Evolutionary conservation across 2,888 invertebrate genomes (phyloP).

Genomic region (Agrochola lota): DNA sequence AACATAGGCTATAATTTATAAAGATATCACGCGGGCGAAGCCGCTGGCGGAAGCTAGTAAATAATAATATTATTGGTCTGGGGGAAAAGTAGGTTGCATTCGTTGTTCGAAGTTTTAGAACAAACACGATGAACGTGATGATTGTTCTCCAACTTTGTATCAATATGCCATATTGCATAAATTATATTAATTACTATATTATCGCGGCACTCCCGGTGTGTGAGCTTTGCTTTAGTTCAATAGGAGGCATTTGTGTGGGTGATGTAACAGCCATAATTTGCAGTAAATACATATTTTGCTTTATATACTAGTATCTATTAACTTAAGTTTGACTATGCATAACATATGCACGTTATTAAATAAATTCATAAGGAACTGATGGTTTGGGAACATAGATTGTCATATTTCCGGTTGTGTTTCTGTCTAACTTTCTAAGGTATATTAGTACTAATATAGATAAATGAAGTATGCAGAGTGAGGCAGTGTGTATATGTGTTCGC

Average conservation of each 20-base stretch:
- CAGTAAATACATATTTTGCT: conserved; percentile 67
- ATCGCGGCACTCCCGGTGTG: conserved; percentile 63
- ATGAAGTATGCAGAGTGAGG: conserved; percentile 62
- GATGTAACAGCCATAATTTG: conserved; percentile 89
- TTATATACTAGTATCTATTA: conserved; percentile 55
- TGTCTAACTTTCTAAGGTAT: conserved; percentile 35
- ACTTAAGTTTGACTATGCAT: conserved; percentile 31
- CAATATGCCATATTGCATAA: conserved; percentile 29
- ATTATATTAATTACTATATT: conserved; percentile 17
- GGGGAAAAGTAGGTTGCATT: conserved; percentile 34
- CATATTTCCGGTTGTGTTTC: conserved; percentile 35
- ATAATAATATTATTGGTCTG: neutral
- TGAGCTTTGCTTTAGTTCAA: conserved; percentile 77
- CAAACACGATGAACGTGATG: conserved; percentile 25
- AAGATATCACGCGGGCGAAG: no score
- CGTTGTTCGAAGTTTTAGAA: conserved; percentile 32
- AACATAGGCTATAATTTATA: no score
- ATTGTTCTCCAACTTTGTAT: conserved; percentile 32
- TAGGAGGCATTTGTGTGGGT: conserved; percentile 80
- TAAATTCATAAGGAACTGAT: conserved; percentile 30
- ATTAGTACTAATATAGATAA: conserved; percentile 56
- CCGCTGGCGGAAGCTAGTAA: neutral
- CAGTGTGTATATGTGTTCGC: conserved; percentile 86
- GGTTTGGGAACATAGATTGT: conserved; percentile 36
- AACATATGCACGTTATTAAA: conserved; percentile 31